Percentiles rank a stretch among this genome's conserved stretches.
These are phyloP conservation scores for Enteromius afrohamiltoni DNA, from an alignment of 2,797 vertebrate species.

Conservation along the genomic window DNA sequence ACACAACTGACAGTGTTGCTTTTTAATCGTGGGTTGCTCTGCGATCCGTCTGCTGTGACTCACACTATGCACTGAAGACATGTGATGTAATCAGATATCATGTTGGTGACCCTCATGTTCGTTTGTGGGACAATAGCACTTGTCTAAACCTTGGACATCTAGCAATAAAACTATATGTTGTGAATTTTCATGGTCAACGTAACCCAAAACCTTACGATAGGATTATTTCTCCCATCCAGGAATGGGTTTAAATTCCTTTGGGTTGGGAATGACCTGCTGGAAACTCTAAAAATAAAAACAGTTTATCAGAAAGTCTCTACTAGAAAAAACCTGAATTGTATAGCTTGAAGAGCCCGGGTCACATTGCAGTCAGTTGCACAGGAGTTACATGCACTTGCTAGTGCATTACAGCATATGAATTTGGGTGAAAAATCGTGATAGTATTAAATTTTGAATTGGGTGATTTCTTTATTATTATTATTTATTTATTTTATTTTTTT, in stretches of 20 bases:
- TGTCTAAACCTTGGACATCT: constrained; percentile 12
- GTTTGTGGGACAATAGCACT: constrained; percentile 22
- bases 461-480: too few species aligned
- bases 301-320: background rate
- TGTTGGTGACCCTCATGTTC: constrained; percentile 12
- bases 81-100: constrained; percentile 34
- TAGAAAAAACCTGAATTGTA: background rate
- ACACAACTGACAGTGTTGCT: constrained; percentile 68
- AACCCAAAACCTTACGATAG: background rate
- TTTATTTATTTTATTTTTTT: too few species aligned
- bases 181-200: background rate
- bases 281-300: background rate
- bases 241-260: background rate
- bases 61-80: constrained; percentile 32
- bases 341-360: background rate
- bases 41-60: constrained; percentile 54
- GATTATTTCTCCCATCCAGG: constrained; percentile 12
- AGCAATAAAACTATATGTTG: constrained; percentile 7
- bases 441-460: too few species aligned
- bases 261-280: background rate
- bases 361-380: background rate
- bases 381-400: background rate
- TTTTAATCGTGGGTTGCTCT: constrained; percentile 36
- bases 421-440: background rate
- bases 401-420: background rate